phyloP scores from a whole-genome alignment of 2,797 vertebrate genomes.

The Psittacula derbiana region DNA sequence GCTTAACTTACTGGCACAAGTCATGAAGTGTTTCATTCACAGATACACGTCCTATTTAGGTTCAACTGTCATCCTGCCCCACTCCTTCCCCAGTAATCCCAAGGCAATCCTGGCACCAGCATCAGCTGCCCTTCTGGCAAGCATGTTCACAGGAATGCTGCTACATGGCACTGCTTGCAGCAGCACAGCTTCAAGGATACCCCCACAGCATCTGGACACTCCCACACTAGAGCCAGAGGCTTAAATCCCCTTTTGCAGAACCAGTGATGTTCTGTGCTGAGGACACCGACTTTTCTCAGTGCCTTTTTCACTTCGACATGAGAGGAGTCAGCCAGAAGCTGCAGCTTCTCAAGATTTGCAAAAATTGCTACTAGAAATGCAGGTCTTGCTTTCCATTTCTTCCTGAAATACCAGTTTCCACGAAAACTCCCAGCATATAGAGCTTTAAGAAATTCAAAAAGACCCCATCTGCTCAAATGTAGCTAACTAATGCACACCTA shows the following conservation, averaged over 20 bases:
- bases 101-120: background rate
- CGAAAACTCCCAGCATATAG: background rate
- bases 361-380: background rate
- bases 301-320: background rate
- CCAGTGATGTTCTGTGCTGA: background rate
- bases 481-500: background rate
- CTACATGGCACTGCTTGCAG: background rate
- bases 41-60: background rate
- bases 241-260: background rate
- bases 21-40: background rate
- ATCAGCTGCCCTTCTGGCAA: background rate
- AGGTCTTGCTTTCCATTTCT: background rate
- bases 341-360: background rate
- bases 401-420: background rate
- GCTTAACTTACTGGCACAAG: background rate
- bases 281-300: background rate
- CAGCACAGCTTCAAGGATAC: background rate
- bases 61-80: background rate
- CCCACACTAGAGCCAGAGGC: background rate
- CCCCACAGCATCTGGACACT: background rate
- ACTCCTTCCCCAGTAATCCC: background rate
- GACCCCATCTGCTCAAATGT: background rate
- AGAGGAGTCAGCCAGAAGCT: background rate
- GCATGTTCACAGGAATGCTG: rapidly evolving
- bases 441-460: background rate